phyloP scores from a whole-genome alignment of 2,888 invertebrate species.

The Microctonus aethiopoides region DNA sequence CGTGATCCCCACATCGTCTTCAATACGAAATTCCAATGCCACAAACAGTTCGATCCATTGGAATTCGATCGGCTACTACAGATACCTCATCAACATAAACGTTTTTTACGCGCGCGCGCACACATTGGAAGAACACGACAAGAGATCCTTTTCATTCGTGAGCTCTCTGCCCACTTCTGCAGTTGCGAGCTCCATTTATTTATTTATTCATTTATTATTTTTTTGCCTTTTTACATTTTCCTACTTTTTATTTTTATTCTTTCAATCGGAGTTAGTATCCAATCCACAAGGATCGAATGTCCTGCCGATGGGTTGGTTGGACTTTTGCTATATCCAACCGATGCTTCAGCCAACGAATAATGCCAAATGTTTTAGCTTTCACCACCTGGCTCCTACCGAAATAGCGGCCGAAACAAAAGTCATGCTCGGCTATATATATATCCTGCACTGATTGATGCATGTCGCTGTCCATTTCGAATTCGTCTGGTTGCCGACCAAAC shows the following conservation, averaged over 20 bases:
- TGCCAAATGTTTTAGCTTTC: background rate
- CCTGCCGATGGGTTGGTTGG: too few relatives aligned
- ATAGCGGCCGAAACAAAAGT: constrained; percentile 18
- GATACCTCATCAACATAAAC: constrained; percentile 33
- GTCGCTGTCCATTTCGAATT: constrained; percentile 48
- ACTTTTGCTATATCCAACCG: background rate
- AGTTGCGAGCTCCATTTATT: background rate
- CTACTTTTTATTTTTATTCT: constrained; percentile 5
- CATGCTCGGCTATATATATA: constrained; percentile 41
- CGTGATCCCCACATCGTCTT: background rate
- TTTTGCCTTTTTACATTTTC: background rate
- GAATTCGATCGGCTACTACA: constrained; percentile 27
- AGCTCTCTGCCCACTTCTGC: background rate
- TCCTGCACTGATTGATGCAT: constrained; percentile 58
- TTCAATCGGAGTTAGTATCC: constrained; percentile 32
- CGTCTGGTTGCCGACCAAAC: background rate
- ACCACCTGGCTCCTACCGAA: constrained; percentile 8
- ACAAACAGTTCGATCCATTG: constrained; percentile 20
- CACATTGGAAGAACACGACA: background rate
- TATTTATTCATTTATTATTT: background rate
- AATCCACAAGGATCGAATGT: constrained; percentile 9
- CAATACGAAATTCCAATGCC: background rate
- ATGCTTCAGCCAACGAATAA: constrained; percentile 17
- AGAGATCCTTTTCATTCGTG: background rate
- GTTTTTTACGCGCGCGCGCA: constrained; percentile 28